A percentile compares a stretch with the other conserved stretches of the same genome.
phyloP scores from a whole-genome alignment of 2,888 invertebrate species.

The Troides oblongomaculatus region DNA sequence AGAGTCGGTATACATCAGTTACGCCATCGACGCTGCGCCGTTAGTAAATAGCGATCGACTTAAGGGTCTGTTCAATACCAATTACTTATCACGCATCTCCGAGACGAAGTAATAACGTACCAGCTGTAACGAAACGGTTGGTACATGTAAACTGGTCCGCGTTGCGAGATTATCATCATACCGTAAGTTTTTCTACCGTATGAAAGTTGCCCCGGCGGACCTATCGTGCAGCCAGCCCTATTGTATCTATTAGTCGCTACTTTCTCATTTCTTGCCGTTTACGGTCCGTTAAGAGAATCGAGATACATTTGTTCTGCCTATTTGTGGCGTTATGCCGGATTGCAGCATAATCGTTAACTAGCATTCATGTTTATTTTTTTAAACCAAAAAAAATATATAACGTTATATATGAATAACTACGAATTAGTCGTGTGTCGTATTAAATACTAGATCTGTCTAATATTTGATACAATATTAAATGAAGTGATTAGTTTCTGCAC shows the following conservation, averaged over 20 bases:
- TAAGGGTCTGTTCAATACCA: constrained; percentile 48
- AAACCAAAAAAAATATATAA: too few relatives aligned
- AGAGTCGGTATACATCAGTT: constrained; percentile 43
- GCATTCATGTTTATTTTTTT: constrained; percentile 5
- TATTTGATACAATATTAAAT: neutral
- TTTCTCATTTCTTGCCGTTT: constrained; percentile 77
- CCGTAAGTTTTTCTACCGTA: constrained; percentile 66
- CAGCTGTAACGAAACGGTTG: constrained; percentile 61
- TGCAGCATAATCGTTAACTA: constrained; percentile 44
- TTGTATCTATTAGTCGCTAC: constrained; percentile 77
- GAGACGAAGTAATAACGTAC: constrained; percentile 63
- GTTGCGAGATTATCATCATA: constrained; percentile 53
- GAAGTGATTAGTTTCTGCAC: constrained; percentile 7
- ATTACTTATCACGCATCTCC: constrained; percentile 52
- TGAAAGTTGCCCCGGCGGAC: constrained; percentile 70
- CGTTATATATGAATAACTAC: too few relatives aligned
- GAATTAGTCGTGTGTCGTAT: neutral
- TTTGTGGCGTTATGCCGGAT: constrained; percentile 52
- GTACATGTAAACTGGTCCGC: constrained; percentile 52
- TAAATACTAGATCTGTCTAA: neutral
- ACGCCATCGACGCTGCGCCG: constrained; percentile 42
- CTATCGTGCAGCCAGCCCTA: constrained; percentile 66
- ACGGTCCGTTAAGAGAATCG: constrained; percentile 73
- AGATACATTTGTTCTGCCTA: constrained; percentile 62
- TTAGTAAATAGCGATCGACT: constrained; percentile 50